phyloP scores from a whole-genome alignment of 2,113 vertebrate genomes.

The Sterrhoptilus dennistouni region DNA sequence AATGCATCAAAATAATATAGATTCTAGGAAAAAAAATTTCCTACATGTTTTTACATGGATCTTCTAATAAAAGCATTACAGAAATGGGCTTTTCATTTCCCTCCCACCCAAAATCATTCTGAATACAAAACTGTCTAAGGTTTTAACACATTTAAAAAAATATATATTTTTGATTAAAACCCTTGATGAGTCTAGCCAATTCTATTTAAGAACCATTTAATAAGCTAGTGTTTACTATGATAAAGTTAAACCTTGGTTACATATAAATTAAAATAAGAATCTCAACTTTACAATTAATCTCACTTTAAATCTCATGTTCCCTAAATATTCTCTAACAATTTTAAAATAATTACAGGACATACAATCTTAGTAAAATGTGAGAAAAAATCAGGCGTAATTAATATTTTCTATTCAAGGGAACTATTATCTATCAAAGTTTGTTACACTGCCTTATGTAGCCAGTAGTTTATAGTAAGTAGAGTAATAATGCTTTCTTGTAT shows the following conservation, averaged over 20 bases:
- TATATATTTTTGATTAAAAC: neutral
- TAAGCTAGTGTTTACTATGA: neutral
- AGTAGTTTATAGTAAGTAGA: neutral
- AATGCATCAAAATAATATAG: neutral
- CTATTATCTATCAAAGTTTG: neutral
- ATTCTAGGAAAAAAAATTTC: neutral
- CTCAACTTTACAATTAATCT: neutral
- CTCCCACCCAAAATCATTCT: neutral
- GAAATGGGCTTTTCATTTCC: neutral
- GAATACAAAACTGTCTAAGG: neutral
- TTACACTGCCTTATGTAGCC: neutral
- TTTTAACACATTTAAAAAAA: neutral
- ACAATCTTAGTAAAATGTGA: neutral
- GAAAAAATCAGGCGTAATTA: neutral
- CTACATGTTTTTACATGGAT: neutral
- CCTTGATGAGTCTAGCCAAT: neutral
- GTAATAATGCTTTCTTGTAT: neutral
- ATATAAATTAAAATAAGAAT: neutral
- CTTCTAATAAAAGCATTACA: neutral
- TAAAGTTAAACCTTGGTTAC: neutral
- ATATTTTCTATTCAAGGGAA: neutral
- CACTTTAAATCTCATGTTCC: neutral
- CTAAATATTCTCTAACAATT: neutral
- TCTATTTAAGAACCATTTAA: neutral
- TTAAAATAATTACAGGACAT: neutral